Evolutionary conservation across 2,888 invertebrate species (phyloP), one percentile per base, ranked within the genome.

Genomic region (Apodemia mormo): DNA sequence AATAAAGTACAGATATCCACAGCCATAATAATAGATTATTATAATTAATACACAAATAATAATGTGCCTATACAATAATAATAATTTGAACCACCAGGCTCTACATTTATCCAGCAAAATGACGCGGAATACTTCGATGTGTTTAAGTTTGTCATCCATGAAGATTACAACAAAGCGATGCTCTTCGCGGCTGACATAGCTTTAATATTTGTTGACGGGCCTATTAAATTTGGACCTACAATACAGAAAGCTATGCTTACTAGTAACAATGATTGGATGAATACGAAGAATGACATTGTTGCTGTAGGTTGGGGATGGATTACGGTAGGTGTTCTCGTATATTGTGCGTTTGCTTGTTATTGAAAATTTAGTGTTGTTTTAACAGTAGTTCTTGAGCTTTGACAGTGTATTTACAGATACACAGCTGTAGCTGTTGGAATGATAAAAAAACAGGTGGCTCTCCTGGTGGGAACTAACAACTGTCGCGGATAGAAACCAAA

Each of bases 261-360:
- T 0, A 74, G 80, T 67, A 76, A 76, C 58, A 67, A 74, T 0
- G 72, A 73, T n/a, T 90, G 90, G 90, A 89, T 87, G 86, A 76
- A 72, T 14, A 69, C 54, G 0, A 79, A 84, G 65, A 78, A 64
- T 0, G 74, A 77, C 4, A 88, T 89, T 65, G 66, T 74, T 8
- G 87, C 81, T 2, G 81, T 82, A n/a, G 90, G 90, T 1, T 90
- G 90, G 90, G 90, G 90, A 1, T 82, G 77, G 82, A 85, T 80
- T 0, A 70, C 80, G 80, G 90, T 89, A 79, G 70, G 71, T 67
- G 9, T 40, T 40, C 9, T 40, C 9, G 9, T 40, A 37, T 37
- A 40, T 1, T 40, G 37, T 37, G 5, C 5, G 37, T 37, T 37
- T 37, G 37, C 37, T 37, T 37, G 3, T 37, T 37, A n/a, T n/a